These are phyloP conservation scores for Ypsolopha scabrella DNA, from an alignment of 2,888 invertebrate species.

Conservation along the genomic window DNA sequence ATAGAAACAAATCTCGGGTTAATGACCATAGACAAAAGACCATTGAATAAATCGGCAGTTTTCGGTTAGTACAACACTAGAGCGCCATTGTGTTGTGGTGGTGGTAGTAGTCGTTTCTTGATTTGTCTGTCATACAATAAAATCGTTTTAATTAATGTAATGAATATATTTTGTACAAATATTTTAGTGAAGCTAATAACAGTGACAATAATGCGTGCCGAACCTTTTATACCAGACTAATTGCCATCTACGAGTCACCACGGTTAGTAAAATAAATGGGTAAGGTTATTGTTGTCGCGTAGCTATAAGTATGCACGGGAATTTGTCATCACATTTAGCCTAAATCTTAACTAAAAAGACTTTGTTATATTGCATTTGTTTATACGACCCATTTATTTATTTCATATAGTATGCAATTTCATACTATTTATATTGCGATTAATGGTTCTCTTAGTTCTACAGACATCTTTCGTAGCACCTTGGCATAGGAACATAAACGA, in stretches of 20 bases:
- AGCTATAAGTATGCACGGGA: background rate
- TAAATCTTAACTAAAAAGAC: background rate
- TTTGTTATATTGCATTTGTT: no score
- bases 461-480: no score
- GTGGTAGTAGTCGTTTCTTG: slow-evolving; percentile 29
- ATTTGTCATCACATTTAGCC: slow-evolving; percentile 1
- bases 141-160: slow-evolving; percentile 16
- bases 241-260: slow-evolving; percentile 55
- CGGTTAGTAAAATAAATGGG: slow-evolving; percentile 61
- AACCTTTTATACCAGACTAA: slow-evolving; percentile 60
- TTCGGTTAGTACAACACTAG: slow-evolving; percentile 24
- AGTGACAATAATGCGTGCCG: slow-evolving; percentile 68
- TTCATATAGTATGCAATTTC: no score
- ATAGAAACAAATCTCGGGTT: no score
- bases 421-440: no score
- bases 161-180: slow-evolving; percentile 54
- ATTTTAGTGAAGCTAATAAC: slow-evolving; percentile 44
- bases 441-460: no score
- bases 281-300: slow-evolving; percentile 65
- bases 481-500: no score
- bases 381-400: no score
- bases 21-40: no score
- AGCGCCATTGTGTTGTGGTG: slow-evolving; percentile 54
- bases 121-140: slow-evolving; percentile 29
- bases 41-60: no score